A percentile compares a stretch with the other conserved stretches of the same genome.
Evolutionary conservation across 2,888 invertebrate genomes (phyloP).

Genomic region (Empis livida): DNA sequence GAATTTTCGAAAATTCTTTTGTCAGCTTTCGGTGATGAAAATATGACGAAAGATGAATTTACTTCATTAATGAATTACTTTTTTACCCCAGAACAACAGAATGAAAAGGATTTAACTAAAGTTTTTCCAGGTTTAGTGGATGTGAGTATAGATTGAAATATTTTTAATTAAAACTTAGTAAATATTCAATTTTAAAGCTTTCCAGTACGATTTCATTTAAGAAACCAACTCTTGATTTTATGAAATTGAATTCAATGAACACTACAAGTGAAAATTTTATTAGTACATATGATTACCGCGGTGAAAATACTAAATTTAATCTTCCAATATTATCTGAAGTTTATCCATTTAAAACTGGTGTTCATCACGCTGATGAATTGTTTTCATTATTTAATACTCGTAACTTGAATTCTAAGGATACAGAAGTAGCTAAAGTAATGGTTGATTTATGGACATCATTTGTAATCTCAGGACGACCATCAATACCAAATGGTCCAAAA

Average conservation of each 20-base stretch:
- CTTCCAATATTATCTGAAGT: slow-evolving; percentile 32
- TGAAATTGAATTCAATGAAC: slow-evolving; percentile 20
- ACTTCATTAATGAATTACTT: slow-evolving; percentile 34
- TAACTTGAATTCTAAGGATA: slow-evolving; percentile 26
- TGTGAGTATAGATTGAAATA: slow-evolving; percentile 25
- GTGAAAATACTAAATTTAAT: slow-evolving; percentile 33
- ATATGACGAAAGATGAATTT: slow-evolving; percentile 9
- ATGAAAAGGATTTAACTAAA: slow-evolving; percentile 31
- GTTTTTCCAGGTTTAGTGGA: slow-evolving; percentile 39
- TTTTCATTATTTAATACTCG: slow-evolving; percentile 41
- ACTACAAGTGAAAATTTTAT: slow-evolving; percentile 30
- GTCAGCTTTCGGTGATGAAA: slow-evolving; percentile 18
- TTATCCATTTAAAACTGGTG: slow-evolving; percentile 39
- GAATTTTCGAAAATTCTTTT: background rate
- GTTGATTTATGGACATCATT: slow-evolving; percentile 36
- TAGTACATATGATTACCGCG: slow-evolving; percentile 40
- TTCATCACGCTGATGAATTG: slow-evolving; percentile 46
- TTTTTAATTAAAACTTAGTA: background rate
- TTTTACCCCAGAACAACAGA: slow-evolving; percentile 27
- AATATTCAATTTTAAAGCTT: slow-evolving; percentile 14
- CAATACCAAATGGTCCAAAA: slow-evolving; percentile 14
- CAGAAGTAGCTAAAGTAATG: slow-evolving; percentile 35
- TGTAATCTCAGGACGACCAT: slow-evolving; percentile 26
- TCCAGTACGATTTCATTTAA: slow-evolving; percentile 26
- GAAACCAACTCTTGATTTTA: slow-evolving; percentile 34